phyloP scores from a whole-genome alignment of 2,888 invertebrate genomes.

The Gerosis bhagava region DNA sequence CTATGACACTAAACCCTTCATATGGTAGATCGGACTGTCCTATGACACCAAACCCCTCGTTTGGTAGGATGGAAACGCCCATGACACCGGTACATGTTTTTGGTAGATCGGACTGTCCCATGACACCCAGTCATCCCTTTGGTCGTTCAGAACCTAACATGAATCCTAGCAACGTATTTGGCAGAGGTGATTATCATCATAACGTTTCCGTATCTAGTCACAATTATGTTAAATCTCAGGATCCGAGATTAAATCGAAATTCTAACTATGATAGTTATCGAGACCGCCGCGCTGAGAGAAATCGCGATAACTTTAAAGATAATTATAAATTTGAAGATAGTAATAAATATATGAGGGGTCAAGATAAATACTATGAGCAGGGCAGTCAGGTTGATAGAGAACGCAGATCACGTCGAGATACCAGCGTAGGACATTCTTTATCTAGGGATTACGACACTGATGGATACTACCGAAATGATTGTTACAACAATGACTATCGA shows the following conservation, averaged over 20 bases:
- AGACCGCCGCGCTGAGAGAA: constrained; percentile 44
- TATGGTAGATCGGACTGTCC: constrained; percentile 51
- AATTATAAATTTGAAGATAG: constrained; percentile 43
- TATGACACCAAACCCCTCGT: constrained; percentile 46
- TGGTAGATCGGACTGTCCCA: constrained; percentile 48
- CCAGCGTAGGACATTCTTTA: constrained; percentile 35
- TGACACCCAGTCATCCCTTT: constrained; percentile 54
- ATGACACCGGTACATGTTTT: constrained; percentile 48
- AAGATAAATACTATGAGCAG: constrained; percentile 39
- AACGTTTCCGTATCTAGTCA: constrained; percentile 25
- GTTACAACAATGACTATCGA: constrained; percentile 31
- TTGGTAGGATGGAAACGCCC: constrained; percentile 48
- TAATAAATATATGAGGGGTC: constrained; percentile 44
- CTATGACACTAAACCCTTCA: constrained; percentile 47
- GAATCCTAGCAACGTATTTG: constrained; percentile 41
- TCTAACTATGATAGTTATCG: constrained; percentile 46
- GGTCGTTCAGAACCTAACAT: constrained; percentile 45
- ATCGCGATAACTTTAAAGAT: constrained; percentile 42
- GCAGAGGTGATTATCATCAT: constrained; percentile 37
- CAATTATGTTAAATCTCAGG: constrained; percentile 43
- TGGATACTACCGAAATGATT: constrained; percentile 34
- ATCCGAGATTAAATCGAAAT: constrained; percentile 58
- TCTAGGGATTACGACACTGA: constrained; percentile 39
- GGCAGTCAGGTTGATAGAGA: constrained; percentile 41
- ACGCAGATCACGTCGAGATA: constrained; percentile 36